phyloP scores from a whole-genome alignment of 2,888 invertebrate species.

The Orgyia antiqua region DNA sequence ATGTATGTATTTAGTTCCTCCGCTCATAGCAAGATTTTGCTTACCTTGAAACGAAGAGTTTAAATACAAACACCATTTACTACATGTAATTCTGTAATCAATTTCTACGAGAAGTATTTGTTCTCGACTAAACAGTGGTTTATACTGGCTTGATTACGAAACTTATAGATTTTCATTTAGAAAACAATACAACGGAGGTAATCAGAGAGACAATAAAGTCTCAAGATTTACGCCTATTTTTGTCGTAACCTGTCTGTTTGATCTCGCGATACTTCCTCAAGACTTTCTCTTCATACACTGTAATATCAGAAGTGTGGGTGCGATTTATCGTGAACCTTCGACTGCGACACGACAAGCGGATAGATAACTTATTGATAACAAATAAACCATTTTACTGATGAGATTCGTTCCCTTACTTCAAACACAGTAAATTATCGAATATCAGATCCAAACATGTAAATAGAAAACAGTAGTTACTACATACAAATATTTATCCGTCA shows the following conservation, averaged over 20 bases:
- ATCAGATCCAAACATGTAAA: no score
- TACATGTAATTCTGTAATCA: conserved; percentile 5
- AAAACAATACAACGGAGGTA: conserved; percentile 25
- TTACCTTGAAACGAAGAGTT: conserved; percentile 15
- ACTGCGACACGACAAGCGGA: conserved; percentile 59
- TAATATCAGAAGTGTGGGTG: conserved; percentile 59
- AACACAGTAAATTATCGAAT: no score
- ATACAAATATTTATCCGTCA: no score
- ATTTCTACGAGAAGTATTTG: conserved; percentile 13
- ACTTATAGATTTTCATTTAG: conserved; percentile 23
- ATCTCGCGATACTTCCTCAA: conserved; percentile 49
- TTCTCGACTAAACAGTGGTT: conserved; percentile 16
- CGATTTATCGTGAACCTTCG: conserved; percentile 64
- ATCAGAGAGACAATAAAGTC: conserved; percentile 20
- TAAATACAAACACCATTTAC: conserved; percentile 17
- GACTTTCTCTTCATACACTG: conserved; percentile 70
- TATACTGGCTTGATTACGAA: conserved; percentile 19
- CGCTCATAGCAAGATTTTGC: conserved; percentile 1
- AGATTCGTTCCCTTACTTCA: conserved; percentile 20
- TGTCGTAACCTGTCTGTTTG: conserved; percentile 31
- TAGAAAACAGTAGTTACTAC: no score
- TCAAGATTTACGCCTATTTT: conserved; percentile 38
- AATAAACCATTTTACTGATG: conserved; percentile 40
- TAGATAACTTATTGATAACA: conserved; percentile 55
- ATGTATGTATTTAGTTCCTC: conserved; percentile 5